Evolutionary conservation across 2,888 invertebrate species (phyloP).

Genomic region (Gymnosoma rotundatum): DNA sequence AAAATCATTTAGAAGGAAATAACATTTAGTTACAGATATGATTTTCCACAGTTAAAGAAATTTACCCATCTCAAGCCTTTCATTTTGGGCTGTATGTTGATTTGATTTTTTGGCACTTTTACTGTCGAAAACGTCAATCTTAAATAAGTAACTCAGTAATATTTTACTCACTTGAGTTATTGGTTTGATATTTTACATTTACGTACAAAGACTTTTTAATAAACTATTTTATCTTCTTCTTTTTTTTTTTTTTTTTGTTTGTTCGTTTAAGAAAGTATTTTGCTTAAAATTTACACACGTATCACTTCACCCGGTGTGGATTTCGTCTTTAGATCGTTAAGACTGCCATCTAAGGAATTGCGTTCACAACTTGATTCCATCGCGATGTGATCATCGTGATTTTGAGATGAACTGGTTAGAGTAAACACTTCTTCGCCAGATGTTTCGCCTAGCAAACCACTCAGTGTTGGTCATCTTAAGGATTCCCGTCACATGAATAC

Average conservation of each 20-base stretch:
- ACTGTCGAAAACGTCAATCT: not conserved
- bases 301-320: constrained; percentile 81
- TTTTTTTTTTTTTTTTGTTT: constrained; percentile 20
- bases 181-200: constrained; percentile 34
- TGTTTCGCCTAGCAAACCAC: constrained; percentile 69
- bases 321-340: constrained; percentile 77
- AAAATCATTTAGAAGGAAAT: not conserved
- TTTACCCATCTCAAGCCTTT: not conserved
- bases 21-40: not conserved
- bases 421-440: constrained; percentile 66
- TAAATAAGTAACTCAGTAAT: not conserved
- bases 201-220: constrained; percentile 39
- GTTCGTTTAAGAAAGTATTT: constrained; percentile 30
- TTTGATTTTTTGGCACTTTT: not conserved
- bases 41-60: not conserved
- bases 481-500: constrained; percentile 90
- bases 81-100: not conserved
- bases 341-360: constrained; percentile 73
- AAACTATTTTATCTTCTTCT: too few relatives aligned
- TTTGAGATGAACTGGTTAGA: constrained; percentile 52
- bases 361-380: constrained; percentile 63
- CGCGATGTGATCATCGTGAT: constrained; percentile 67
- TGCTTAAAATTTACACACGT: constrained; percentile 77
- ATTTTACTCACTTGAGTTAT: constrained; percentile 1
- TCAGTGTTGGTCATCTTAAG: constrained; percentile 77